Base-by-base conservation (phyloP, 2,797 vertebrate species). In the Passerculus sandwichensis region DNA sequence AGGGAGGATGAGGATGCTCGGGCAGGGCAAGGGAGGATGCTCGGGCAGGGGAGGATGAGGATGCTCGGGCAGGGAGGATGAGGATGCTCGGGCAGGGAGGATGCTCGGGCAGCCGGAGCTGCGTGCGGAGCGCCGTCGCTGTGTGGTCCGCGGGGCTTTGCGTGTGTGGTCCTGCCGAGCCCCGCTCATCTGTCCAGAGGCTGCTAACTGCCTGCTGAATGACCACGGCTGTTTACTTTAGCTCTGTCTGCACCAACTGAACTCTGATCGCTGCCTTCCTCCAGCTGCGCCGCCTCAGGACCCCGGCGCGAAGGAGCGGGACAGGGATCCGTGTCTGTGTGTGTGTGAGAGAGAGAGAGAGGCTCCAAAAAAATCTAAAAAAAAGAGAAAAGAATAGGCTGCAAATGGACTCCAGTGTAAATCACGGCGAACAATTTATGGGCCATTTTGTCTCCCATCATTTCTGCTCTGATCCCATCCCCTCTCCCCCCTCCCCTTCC, bases 151-250 rank as follows among this genome's bases (percentile, higher is more conserved):
- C 81, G 93, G 92, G 88, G 96, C 95, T 82, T 97, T 92, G 97
- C 60, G 97, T 98, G 98, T 98, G 98, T 98, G 98, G 98, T 98
- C 98, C 97, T 95, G 96, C 95, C 78, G 97, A 97, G 97, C 98
- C 98, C 98, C 96, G 98, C 98, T 99, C 99, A 99, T 99, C 99
- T 99, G 99, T 99, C 99, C 99, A 98, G 98, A 98, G 98, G 98
- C 99, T 98, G 98, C 99, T 99, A 98, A 98, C 99, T 98, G 99
- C 99, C 98, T 98, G 98, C 98, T 98, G 98, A 98, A 98, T 99
- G 99, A 99, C 99, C 99, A 98, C 98, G 98, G 96, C 98, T 99
- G 99, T 99, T 99, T 99, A 99, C 99, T 99, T 99, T 99, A 99
- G 98, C 98, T 99, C 99, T 99, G 99, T 99, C 99, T 99, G 99